Percentiles rank a stretch among this genome's conserved stretches.
phyloP scores from a whole-genome alignment of 2,888 invertebrate genomes.

The Hirtodrosophila alboralis region DNA sequence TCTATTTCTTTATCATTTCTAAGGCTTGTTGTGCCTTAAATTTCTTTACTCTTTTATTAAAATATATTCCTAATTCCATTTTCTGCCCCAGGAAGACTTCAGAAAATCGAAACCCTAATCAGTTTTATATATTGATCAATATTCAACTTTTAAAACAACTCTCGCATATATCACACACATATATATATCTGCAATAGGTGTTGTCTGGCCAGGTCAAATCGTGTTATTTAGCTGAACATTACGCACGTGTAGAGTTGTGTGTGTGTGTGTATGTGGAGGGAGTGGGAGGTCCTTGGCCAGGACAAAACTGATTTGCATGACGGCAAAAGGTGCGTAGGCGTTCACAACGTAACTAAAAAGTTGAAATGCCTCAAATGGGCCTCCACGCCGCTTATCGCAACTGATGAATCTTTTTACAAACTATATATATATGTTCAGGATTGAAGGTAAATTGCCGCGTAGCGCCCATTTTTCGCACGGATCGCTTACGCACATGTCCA shows the following conservation, averaged over 20 bases:
- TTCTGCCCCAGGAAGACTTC: no score
- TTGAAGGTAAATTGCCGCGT: conserved; percentile 81
- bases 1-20: no score
- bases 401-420: conserved; percentile 71
- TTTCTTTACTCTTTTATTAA: no score
- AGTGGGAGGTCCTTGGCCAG: conserved; percentile 33
- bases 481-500: conserved; percentile 79
- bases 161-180: conserved; percentile 36
- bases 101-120: background rate
- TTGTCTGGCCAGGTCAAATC: conserved; percentile 41
- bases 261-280: conserved; percentile 3
- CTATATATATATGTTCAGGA: conserved; percentile 68
- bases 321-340: conserved; percentile 76
- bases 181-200: conserved; percentile 3
- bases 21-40: no score
- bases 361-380: background rate
- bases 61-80: no score
- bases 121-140: conserved; percentile 21
- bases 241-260: conserved; percentile 45
- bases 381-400: conserved; percentile 58
- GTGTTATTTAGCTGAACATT: conserved; percentile 38
- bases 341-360: conserved; percentile 38
- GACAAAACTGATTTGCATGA: conserved; percentile 60
- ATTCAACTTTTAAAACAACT: conserved; percentile 19
- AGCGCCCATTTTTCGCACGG: conserved; percentile 83